A percentile compares a stretch with the other conserved stretches of the same genome.
phyloP scores from a whole-genome alignment of 2,888 invertebrate species.

The Temnothorax unifasciatus region DNA sequence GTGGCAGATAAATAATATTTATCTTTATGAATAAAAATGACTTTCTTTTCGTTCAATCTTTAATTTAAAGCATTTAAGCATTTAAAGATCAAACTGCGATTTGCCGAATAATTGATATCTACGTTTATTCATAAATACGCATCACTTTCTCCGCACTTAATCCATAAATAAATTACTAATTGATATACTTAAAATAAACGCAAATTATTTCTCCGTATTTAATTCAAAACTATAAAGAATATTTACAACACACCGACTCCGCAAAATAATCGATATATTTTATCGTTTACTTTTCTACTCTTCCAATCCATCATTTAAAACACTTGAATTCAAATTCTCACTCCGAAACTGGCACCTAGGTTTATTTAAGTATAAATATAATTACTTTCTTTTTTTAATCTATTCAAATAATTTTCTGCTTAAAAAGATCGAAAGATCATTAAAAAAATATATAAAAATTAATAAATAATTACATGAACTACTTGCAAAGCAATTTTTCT shows the following conservation, averaged over 20 bases:
- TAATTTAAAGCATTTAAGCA: background rate
- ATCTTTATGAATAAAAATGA: background rate
- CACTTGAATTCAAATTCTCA: background rate
- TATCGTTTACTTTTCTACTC: background rate
- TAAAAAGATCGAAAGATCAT: background rate
- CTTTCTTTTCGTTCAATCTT: background rate
- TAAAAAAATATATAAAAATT: conserved; percentile 1
- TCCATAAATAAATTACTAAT: background rate
- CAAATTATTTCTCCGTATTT: background rate
- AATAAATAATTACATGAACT: background rate
- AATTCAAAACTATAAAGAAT: background rate
- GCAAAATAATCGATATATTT: conserved; percentile 3
- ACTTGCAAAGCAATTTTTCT: background rate
- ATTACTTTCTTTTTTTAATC: background rate
- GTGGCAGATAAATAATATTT: background rate
- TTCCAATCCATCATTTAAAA: background rate
- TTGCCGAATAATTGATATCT: background rate
- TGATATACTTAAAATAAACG: background rate
- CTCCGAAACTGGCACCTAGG: background rate
- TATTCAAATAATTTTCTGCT: background rate
- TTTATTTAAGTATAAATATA: background rate
- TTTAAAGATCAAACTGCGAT: background rate
- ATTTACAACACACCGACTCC: background rate
- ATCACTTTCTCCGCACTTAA: background rate
- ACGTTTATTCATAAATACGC: background rate